Conservation (phyloP, 2,113 vertebrate species). For the Pachycephala philippinensis region DNA sequence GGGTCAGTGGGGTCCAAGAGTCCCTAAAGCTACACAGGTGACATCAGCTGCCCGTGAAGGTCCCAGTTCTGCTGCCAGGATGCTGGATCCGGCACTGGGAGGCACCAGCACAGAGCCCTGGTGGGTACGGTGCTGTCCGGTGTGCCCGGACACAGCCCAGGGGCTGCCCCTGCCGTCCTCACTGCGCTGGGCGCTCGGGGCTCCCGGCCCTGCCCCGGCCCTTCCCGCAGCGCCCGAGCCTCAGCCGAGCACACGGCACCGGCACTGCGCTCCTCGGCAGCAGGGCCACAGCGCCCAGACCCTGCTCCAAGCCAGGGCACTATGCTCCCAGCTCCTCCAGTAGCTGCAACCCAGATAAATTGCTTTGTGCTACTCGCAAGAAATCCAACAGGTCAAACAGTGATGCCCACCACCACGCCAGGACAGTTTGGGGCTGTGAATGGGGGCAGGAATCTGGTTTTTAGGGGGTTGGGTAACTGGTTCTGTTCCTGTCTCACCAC, state of each 20-base stretch:
- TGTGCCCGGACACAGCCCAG: neutral
- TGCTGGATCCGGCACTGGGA: rapidly evolving
- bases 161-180: neutral
- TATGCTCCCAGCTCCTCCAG: neutral
- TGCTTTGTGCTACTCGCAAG: neutral
- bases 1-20: neutral
- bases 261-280: neutral
- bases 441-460: neutral
- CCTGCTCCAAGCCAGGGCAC: neutral
- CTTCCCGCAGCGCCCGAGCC: rapidly evolving
- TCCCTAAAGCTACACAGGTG: neutral
- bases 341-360: neutral
- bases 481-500: neutral
- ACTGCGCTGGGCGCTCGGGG: neutral
- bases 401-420: neutral
- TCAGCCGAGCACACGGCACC: rapidly evolving
- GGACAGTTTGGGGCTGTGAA: neutral
- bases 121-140: rapidly evolving
- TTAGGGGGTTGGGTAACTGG: too few relatives aligned
- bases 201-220: neutral
- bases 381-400: neutral
- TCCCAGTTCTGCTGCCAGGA: neutral
- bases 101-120: neutral
- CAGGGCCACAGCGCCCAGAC: rapidly evolving
- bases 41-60: neutral